Conservation (phyloP, 2,888 invertebrate species). For the Conus canariensis region DNA sequence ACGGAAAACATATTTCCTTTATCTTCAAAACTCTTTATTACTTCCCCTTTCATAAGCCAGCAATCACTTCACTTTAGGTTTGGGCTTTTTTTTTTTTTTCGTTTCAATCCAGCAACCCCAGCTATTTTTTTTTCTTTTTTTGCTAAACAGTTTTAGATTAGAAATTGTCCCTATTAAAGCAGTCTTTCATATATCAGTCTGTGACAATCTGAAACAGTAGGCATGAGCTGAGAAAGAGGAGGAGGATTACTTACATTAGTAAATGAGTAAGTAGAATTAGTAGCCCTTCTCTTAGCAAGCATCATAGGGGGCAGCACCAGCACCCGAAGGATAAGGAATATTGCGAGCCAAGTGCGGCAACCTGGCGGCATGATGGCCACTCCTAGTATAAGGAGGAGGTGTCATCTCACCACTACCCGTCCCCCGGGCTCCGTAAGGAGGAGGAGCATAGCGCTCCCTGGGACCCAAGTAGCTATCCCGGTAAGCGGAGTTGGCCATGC, state of each 20-base stretch:
- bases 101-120: not conserved
- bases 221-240: too few species aligned
- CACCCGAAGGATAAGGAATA: not conserved
- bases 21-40: too few species aligned
- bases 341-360: not conserved
- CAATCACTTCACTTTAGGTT: too few species aligned
- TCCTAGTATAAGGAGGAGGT: slow-evolving; percentile 37
- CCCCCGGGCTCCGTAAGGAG: slow-evolving; percentile 27
- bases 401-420: slow-evolving; percentile 43
- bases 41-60: too few species aligned
- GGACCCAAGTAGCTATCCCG: slow-evolving; percentile 40
- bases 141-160: too few species aligned
- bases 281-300: slow-evolving; percentile 12
- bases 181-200: too few species aligned
- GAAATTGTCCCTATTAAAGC: too few species aligned
- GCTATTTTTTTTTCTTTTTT: not conserved
- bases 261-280: slow-evolving; percentile 15
- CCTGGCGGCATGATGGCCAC: not conserved
- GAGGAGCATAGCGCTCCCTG: slow-evolving; percentile 34
- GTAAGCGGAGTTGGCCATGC: slow-evolving; percentile 46
- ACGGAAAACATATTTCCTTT: too few species aligned
- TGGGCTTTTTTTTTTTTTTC: not conserved
- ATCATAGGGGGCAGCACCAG: slow-evolving; percentile 23
- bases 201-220: too few species aligned
- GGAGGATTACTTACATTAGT: slow-evolving; percentile 1